Base-by-base conservation (phyloP, 2,113 vertebrate genomes). In the Cygnus buccinator region DNA sequence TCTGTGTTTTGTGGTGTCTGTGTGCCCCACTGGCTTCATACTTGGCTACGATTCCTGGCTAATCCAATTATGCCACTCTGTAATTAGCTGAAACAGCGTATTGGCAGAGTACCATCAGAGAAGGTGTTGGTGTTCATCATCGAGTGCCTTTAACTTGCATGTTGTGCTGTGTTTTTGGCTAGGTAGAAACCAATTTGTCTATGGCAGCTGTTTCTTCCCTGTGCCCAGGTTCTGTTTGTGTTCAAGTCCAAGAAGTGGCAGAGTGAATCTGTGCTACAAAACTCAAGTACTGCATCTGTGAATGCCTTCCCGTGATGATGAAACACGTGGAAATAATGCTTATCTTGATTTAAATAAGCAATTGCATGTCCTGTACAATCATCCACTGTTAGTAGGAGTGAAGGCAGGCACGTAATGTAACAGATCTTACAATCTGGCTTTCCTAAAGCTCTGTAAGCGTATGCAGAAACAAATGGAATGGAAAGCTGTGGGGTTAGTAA, bases 311-410 rank as follows among this genome's bases (percentile, higher is more conserved):
- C 68, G 67, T 81, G 88, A 77, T 94, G 93, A 84, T 93, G 73
- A 81, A 96, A 84, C 94, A 92, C 80, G 94, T 84, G 92, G 94
- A 96, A 95, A 77, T 94, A 88, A 90, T 84, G 57, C 75, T 93
- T 95, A 83, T 95, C 89, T 91, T 95, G 84, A 95, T 95, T 97
- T 89, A 94, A 91, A 95, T 95, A 95, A 95, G 84, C 81, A 94
- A 70, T 95, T 95, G 89, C 93, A 61, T 92, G 94, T 93, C 85
- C 87, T 90, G 50, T 93, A 95, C 78, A 71, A 74, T 90, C 93
- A 90, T 88, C 83, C 73, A 35, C 0, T 0, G 71, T 71, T 93
- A 59, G 84, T 83, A 91, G 92, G 93, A 96, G 87, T 80, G 46
- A 86, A 83, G 90, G 72, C 75, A 95, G 93, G 84, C 93, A 86